Conservation (phyloP, 2,888 invertebrate genomes). For the Eupithecia pulchellata region DNA sequence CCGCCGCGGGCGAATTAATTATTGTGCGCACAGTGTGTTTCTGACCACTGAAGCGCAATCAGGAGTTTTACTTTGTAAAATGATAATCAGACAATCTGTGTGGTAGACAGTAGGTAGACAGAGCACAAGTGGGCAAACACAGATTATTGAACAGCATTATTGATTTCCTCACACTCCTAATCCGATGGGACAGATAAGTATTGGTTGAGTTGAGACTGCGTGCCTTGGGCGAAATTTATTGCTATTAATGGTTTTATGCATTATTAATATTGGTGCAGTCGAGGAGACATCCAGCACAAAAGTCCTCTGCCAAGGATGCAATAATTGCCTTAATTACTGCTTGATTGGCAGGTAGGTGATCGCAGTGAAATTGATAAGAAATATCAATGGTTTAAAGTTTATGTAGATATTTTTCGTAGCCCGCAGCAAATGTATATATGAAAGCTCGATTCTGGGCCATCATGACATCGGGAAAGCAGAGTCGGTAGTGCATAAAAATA, state of each 20-base stretch:
- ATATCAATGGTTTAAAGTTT: not conserved
- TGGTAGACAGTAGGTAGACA: not conserved
- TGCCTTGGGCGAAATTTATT: not conserved
- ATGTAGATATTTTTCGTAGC: conserved; percentile 1
- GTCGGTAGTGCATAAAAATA: conserved; percentile 8
- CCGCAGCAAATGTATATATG: not conserved
- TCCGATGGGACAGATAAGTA: not conserved
- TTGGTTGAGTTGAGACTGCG: not conserved
- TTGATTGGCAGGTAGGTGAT: not conserved
- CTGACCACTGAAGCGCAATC: not conserved
- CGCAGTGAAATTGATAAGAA: not conserved
- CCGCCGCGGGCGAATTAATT: conserved; percentile 26
- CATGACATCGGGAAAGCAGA: not conserved
- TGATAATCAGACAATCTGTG: not conserved
- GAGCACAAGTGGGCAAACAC: not conserved
- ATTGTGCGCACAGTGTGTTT: conserved; percentile 17
- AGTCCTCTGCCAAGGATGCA: no score
- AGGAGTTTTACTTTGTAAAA: not conserved
- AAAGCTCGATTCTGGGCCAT: not conserved
- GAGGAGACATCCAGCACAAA: no score
- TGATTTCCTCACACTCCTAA: not conserved
- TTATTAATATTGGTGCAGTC: no score
- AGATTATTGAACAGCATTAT: no score
- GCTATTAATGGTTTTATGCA: no score
- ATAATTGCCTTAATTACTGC: no score